Conservation (phyloP, 2,888 invertebrate species). For the Drosophila neonasuta region DNA sequence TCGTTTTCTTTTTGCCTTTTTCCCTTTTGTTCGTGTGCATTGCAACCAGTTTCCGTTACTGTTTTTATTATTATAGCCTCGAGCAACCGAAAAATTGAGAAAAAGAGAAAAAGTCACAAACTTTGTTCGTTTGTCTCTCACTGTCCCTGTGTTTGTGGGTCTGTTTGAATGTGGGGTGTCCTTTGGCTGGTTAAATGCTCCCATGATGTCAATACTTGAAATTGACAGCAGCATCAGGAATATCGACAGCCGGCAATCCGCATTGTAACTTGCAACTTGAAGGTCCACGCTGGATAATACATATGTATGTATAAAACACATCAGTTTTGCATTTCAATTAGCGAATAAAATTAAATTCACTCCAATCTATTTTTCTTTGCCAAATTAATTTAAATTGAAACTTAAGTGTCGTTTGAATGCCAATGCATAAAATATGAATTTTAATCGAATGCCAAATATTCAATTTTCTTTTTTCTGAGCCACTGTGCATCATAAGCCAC, state of each 20-base stretch:
- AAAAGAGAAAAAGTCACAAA: constrained; percentile 55
- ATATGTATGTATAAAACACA: constrained; percentile 2
- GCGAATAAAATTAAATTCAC: constrained; percentile 15
- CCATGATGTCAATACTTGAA: constrained; percentile 66
- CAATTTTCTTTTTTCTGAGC: background rate
- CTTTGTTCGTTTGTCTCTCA: constrained; percentile 23
- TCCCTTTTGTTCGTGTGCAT: constrained; percentile 55
- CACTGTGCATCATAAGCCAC: constrained; percentile 23
- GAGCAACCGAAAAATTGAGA: constrained; percentile 41
- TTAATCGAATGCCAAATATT: background rate
- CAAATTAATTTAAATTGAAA: constrained; percentile 32
- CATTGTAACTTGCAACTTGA: constrained; percentile 15
- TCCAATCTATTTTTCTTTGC: constrained; percentile 1
- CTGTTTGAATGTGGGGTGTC: constrained; percentile 31
- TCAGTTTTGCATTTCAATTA: constrained; percentile 28
- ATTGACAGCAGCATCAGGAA: constrained; percentile 56
- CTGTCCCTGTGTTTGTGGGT: background rate
- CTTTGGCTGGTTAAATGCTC: constrained; percentile 65
- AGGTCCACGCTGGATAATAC: constrained; percentile 6
- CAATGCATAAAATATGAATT: background rate
- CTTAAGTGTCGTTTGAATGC: background rate
- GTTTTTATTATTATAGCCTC: constrained; percentile 73
- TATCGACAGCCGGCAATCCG: constrained; percentile 22
- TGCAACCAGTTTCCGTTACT: constrained; percentile 66
- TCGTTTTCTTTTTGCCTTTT: constrained; percentile 42